A percentile compares a stretch with the other conserved stretches of the same genome.
Conservation (phyloP, 2,797 vertebrate genomes). For the Malurus splendens region DNA sequence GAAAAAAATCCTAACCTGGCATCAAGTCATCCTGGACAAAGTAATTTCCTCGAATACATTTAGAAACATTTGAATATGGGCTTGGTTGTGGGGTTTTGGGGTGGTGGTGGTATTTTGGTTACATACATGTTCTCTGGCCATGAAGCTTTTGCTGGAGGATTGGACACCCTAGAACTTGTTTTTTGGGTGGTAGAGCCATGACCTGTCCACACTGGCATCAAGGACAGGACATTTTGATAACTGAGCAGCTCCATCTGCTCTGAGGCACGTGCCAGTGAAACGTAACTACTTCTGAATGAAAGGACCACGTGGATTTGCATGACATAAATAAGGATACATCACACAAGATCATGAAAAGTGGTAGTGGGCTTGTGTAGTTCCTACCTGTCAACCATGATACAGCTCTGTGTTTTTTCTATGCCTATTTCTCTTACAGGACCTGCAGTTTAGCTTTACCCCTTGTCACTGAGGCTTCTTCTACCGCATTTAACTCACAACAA, state of each 20-base stretch:
- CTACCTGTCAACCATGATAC: neutral
- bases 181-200: neutral
- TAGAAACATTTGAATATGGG: neutral
- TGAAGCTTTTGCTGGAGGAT: neutral
- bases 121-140: neutral
- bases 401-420: neutral
- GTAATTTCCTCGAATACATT: neutral
- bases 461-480: neutral
- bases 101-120: rapidly evolving
- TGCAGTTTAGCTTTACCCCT: neutral
- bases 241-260: neutral
- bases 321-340: neutral
- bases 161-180: neutral
- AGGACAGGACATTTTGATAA: neutral
- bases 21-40: neutral
- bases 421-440: neutral
- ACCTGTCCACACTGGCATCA: neutral
- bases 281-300: neutral
- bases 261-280: neutral
- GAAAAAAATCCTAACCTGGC: neutral
- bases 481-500: neutral
- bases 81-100: neutral
- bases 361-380: neutral
- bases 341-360: neutral
- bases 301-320: neutral